Evolutionary conservation across 2,113 vertebrate genomes (phyloP).

Genomic region (Elanus axillaris): DNA sequence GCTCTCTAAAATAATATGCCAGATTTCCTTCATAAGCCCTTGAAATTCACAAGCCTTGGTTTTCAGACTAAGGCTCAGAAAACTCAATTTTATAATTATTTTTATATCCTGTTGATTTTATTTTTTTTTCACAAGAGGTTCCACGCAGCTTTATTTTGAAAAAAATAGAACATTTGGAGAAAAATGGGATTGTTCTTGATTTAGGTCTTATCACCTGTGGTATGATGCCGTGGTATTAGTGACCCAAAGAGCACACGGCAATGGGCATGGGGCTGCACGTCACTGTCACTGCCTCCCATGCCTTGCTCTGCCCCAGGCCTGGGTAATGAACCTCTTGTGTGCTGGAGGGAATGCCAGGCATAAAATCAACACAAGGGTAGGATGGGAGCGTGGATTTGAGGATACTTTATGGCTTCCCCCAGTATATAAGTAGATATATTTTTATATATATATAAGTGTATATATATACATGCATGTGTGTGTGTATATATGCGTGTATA

Average conservation of each 20-base stretch:
- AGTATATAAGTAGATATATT: no score
- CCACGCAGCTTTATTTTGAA: background rate
- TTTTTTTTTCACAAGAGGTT: background rate
- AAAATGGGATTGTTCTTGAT: background rate
- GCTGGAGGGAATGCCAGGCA: fast-evolving
- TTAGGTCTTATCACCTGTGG: background rate
- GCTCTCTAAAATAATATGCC: background rate
- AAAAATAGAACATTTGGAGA: background rate
- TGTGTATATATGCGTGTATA: no score
- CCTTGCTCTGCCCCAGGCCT: background rate
- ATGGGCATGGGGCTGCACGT: background rate
- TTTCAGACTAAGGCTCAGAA: background rate
- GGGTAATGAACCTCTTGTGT: no score
- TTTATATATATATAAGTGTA: no score
- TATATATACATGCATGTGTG: background rate
- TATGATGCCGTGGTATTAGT: no score
- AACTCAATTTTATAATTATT: background rate
- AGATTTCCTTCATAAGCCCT: background rate
- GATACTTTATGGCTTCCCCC: background rate
- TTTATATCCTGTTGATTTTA: background rate
- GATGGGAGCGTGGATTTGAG: background rate
- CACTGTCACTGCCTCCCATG: background rate
- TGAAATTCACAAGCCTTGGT: background rate
- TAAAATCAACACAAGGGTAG: background rate
- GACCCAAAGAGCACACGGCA: background rate